Evolutionary conservation across 2,113 vertebrate genomes (phyloP).

Genomic region (Gambusia holbrooki): DNA sequence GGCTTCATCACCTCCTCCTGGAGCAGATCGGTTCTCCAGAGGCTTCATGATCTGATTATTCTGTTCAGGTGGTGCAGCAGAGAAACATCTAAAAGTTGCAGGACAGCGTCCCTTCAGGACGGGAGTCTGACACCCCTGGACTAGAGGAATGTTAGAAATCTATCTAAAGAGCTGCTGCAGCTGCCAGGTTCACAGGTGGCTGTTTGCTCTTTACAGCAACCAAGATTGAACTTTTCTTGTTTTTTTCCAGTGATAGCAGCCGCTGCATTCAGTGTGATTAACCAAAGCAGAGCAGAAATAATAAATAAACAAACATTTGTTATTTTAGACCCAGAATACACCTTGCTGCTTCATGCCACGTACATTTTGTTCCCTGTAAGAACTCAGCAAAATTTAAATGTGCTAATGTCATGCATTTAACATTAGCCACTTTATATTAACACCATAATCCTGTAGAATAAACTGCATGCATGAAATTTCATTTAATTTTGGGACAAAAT

Average conservation of each 20-base stretch:
- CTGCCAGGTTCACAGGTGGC: slow-evolving; percentile 10
- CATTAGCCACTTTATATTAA: neutral
- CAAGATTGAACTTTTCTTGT: neutral
- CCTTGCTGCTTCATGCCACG: slow-evolving; percentile 5
- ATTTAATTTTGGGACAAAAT: neutral
- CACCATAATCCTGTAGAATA: neutral
- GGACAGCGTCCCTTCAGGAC: no score
- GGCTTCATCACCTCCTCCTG: no score
- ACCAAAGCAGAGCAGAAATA: neutral
- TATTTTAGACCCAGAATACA: slow-evolving; percentile 10
- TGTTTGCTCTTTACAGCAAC: neutral
- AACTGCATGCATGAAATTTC: slow-evolving; percentile 25
- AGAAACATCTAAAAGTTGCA: no score
- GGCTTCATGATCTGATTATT: no score
- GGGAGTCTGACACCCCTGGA: no score
- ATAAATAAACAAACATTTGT: slow-evolving; percentile 7
- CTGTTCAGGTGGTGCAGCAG: no score
- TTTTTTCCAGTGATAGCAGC: slow-evolving; percentile 11
- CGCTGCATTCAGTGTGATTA: slow-evolving; percentile 28
- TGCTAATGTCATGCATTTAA: slow-evolving; percentile 16
- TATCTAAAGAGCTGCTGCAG: slow-evolving; percentile 46
- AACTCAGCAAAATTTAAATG: slow-evolving; percentile 1
- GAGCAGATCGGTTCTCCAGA: no score
- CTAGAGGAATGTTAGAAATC: slow-evolving; percentile 36
- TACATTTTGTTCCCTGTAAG: neutral